Evolutionary conservation across 2,797 vertebrate genomes (phyloP).

Genomic region (Cacajao melanocephalus): DNA sequence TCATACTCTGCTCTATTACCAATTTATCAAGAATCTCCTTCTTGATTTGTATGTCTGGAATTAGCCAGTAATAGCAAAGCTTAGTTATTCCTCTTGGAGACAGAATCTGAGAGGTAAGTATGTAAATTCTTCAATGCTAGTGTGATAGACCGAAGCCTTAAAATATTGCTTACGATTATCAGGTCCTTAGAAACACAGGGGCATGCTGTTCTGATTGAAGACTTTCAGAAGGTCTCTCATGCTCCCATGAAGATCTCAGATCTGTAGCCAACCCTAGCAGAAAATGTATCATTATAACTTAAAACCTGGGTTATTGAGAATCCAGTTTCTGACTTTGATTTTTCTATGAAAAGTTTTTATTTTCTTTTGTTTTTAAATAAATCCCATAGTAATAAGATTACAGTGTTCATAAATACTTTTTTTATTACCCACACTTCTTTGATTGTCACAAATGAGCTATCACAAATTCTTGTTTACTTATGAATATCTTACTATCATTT

Average conservation of each 20-base stretch:
- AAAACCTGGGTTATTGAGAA: background rate
- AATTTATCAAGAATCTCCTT: background rate
- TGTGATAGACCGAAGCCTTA: background rate
- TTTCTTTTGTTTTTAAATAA: background rate
- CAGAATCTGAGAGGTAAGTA: background rate
- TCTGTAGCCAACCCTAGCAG: background rate
- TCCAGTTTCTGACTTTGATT: background rate
- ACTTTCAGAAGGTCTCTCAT: background rate
- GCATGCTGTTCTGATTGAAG: background rate
- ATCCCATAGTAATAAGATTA: background rate
- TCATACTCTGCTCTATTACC: background rate
- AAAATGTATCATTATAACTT: background rate
- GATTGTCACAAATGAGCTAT: background rate
- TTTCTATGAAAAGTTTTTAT: background rate
- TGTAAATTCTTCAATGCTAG: background rate
- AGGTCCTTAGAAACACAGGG: background rate
- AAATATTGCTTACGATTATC: background rate
- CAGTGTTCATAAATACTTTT: background rate
- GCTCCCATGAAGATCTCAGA: background rate
- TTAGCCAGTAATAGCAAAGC: background rate
- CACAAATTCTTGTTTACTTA: background rate
- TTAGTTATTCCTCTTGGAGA: background rate
- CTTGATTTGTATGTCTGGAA: background rate
- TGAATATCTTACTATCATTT: background rate
- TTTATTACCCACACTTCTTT: background rate